Evolutionary conservation across 1,140 invertebrate species (phyloP).

Genomic region (Drosophila tropicalis): DNA sequence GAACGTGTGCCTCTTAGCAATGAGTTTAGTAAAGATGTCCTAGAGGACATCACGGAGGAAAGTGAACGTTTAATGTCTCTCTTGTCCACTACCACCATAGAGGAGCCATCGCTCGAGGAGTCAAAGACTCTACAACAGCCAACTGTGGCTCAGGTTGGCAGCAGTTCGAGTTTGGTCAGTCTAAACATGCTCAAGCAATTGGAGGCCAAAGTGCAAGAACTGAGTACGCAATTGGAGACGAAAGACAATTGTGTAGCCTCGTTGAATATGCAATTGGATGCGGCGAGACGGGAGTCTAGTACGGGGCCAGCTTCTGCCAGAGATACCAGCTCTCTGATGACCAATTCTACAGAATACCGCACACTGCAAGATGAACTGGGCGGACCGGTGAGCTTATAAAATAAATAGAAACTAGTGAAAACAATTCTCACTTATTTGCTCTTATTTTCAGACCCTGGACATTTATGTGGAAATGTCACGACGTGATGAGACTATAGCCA

Average conservation of each 20-base stretch:
- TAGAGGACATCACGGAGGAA: conserved; percentile 82
- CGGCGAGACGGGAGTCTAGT: conserved; percentile 70
- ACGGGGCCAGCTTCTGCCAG: conserved; percentile 68
- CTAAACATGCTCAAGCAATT: conserved; percentile 72
- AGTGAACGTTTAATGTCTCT: conserved; percentile 70
- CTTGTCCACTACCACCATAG: conserved; percentile 65
- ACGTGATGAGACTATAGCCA: conserved; percentile 86
- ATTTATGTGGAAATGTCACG: conserved; percentile 85
- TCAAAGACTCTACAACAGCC: conserved; percentile 56
- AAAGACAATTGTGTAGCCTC: conserved; percentile 83
- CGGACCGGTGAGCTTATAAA: conserved; percentile 61
- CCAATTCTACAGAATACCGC: conserved; percentile 84
- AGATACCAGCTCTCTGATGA: conserved; percentile 79
- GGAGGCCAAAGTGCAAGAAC: conserved; percentile 79
- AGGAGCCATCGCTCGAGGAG: conserved; percentile 66
- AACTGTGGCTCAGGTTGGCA: conserved; percentile 24
- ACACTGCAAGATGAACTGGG: conserved; percentile 84
- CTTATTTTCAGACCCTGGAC: conserved; percentile 85
- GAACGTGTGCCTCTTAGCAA: conserved; percentile 62
- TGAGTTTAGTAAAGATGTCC: conserved; percentile 74
- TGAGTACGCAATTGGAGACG: conserved; percentile 80
- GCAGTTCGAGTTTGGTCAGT: conserved; percentile 61
- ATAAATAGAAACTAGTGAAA: background rate
- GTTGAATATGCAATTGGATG: conserved; percentile 83
- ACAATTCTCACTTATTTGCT: background rate